Base-by-base conservation (phyloP, 2,888 invertebrate genomes). In the Fragum sueziense region DNA sequence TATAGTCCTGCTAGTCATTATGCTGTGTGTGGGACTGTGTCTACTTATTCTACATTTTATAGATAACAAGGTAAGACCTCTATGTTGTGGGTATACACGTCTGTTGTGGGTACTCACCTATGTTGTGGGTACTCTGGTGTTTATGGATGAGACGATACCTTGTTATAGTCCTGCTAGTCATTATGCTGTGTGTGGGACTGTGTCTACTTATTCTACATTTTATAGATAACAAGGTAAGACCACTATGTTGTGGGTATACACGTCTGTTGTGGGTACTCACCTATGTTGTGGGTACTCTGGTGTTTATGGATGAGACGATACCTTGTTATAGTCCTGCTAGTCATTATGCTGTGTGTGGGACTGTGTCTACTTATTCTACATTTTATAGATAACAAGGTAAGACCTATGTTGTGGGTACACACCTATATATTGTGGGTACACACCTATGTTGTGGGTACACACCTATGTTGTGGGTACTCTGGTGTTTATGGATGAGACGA, bases 271-370 rank as follows among this genome's bases (percentile, higher is more conserved):
- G n/a, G n/a, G n/a, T n/a, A n/a, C n/a, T n/a, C n/a, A n/a, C n/a
- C n/a, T n/a, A n/a, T n/a, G n/a, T n/a, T n/a, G n/a, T n/a, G n/a
- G n/a, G n/a, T n/a, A n/a, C n/a, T n/a, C n/a, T n/a, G n/a, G n/a
- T 96, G 96, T 91, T 95, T 96, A 71, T 94, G 95, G 47, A 93
- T 97, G 88, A 96, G 96, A 87, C 96, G 96, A 85, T 95, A 96
- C 0, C 94, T 97, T 59, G 96, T 96, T 92, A 95, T 96, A 82
- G 95, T 96, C 0, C 95, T 96, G 51, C 94, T 97, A 6, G 95
- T 95, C 74, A 95, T 96, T 73, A 95, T 96, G 9, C 93, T 95
- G 11, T 90, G 95, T 51, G 95, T 95, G 82, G 95, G 95, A 82
- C 90, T 95, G 3, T 94, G 94, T 27, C 94, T 96, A 14, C 94